Percentiles rank a stretch among this genome's conserved stretches.
These are phyloP conservation scores for Polydrusus tereticollis DNA, from an alignment of 2,888 invertebrate species.

Conservation along the genomic window DNA sequence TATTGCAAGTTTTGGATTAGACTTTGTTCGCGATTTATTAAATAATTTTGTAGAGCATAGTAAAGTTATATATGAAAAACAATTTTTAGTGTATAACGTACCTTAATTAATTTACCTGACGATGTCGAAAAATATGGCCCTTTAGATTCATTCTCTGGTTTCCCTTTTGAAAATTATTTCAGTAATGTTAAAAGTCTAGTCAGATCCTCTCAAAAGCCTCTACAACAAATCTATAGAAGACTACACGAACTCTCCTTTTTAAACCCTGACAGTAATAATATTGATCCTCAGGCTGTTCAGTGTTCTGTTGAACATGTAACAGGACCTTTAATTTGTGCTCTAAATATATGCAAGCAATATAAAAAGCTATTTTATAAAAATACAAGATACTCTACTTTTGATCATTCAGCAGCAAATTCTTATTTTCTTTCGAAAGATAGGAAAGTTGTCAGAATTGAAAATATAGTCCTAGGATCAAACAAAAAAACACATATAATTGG, in stretches of 20 bases:
- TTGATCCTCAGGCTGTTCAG: no score
- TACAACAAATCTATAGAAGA: not conserved
- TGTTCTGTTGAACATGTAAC: no score
- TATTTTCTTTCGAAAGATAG: no score
- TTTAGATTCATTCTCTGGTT: not conserved
- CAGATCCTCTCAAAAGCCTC: not conserved
- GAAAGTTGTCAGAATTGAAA: not conserved
- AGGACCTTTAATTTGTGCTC: no score
- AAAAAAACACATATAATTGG: not conserved
- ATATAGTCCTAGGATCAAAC: not conserved
- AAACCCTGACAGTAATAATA: no score
- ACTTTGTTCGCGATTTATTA: not conserved
- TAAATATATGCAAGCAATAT: no score
- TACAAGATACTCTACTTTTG: no score
- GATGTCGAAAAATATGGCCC: not conserved
- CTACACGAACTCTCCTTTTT: not conserved
- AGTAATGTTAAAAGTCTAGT: not conserved
- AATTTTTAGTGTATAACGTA: not conserved
- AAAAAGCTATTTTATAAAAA: no score
- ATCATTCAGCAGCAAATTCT: no score
- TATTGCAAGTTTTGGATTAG: not conserved
- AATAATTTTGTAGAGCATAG: constrained; percentile 4
- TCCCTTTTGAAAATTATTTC: constrained; percentile 1
- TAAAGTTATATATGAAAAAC: not conserved
- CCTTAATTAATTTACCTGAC: not conserved